phyloP scores from a whole-genome alignment of 1,140 invertebrate species.

The Ceratosolen fusciceps region DNA sequence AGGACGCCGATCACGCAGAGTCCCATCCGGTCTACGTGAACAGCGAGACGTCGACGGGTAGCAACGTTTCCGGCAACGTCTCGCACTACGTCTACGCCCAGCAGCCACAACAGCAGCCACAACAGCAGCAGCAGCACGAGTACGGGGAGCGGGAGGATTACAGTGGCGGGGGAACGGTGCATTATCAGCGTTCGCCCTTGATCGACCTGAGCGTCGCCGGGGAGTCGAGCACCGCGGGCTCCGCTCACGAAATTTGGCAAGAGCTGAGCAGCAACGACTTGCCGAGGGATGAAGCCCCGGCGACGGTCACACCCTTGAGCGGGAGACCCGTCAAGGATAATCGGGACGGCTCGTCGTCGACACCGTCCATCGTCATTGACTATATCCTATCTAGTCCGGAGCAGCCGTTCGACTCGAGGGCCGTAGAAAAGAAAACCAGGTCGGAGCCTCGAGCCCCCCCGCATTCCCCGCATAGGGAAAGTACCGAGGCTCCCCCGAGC shows the following conservation, averaged over 20 bases:
- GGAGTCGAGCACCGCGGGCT: not conserved
- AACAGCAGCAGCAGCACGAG: not conserved
- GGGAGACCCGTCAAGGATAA: not conserved
- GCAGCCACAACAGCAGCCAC: too few relatives aligned
- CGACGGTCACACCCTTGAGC: conserved; percentile 2
- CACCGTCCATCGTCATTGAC: conserved; percentile 52
- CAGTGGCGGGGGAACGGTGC: not conserved
- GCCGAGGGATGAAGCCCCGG: not conserved
- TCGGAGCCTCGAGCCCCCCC: not conserved
- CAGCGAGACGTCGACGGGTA: not conserved
- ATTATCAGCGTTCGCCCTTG: conserved; percentile 35
- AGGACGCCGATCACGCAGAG: conserved; percentile 30
- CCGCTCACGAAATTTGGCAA: not conserved
- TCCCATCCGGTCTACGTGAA: conserved; percentile 31
- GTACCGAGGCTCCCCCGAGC: not conserved
- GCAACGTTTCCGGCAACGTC: too few relatives aligned
- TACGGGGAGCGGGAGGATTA: not conserved
- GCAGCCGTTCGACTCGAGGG: conserved; percentile 23
- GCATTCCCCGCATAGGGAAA: conserved; percentile 34
- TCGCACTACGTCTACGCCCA: too few relatives aligned
- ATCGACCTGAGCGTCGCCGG: conserved; percentile 22
- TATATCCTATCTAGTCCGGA: conserved; percentile 55
- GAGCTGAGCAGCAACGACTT: not conserved
- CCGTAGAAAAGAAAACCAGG: conserved; percentile 32
- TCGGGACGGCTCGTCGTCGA: conserved; percentile 37